These are phyloP conservation scores for Phymanthus crucifer DNA, from an alignment of 92 coral and sea anemone genomes.

Conservation along the genomic window DNA sequence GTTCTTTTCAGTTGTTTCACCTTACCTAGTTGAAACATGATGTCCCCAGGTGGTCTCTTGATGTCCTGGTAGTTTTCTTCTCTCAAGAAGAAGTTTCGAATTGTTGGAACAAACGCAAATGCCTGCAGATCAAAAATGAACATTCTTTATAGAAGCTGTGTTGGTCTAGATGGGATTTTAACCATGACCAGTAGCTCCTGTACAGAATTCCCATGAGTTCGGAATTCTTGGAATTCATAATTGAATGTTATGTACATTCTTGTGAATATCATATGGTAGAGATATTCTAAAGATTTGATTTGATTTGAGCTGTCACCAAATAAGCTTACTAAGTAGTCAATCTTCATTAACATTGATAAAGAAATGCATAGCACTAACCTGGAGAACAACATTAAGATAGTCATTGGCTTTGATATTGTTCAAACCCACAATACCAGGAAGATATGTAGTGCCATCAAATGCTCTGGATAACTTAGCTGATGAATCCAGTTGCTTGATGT, in stretches of 20 bases:
- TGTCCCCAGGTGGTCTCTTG: conserved; percentile 95
- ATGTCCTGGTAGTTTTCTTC: conserved; percentile 86
- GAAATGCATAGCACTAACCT: conserved; percentile 48
- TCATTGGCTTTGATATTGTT: conserved; percentile 97
- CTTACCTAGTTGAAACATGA: conserved; percentile 82
- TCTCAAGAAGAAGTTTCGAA: conserved; percentile 84
- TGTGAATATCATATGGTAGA: no score
- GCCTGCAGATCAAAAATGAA: conserved; percentile 55
- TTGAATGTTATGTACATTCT: no score
- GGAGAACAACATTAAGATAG: conserved; percentile 88
- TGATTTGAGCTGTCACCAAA: no score
- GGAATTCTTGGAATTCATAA: no score
- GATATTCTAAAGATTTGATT: no score
- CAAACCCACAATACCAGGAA: conserved; percentile 96
- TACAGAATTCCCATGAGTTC: no score
- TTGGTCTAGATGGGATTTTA: background rate
- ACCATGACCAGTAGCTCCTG: no score
- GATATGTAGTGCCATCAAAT: conserved; percentile 96
- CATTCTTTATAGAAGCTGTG: background rate
- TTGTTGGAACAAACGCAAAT: conserved; percentile 94
- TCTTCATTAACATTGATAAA: no score
- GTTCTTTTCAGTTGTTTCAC: background rate
- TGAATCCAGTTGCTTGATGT: conserved; percentile 76
- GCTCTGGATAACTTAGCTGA: conserved; percentile 97
- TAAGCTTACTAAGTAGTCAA: no score